Evolutionary conservation across 2,888 invertebrate genomes (phyloP).

Genomic region (Alsophila aescularia): DNA sequence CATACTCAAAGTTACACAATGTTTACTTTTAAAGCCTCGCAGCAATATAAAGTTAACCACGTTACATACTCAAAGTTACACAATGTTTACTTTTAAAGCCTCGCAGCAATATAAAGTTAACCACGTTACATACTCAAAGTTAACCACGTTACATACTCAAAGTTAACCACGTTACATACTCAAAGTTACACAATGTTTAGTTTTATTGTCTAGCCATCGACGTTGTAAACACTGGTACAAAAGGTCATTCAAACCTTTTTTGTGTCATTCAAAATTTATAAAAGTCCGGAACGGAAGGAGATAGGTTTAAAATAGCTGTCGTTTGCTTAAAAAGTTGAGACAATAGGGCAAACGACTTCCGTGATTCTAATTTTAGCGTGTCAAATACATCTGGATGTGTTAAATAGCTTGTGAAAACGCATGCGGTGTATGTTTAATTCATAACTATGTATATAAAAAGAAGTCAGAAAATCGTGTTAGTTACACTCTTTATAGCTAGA

Average conservation of each 20-base stretch:
- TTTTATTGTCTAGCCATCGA: neutral
- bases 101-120: too few relatives aligned
- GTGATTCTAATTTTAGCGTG: slow-evolving; percentile 10
- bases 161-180: neutral
- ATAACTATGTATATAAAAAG: neutral
- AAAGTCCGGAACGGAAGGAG: slow-evolving; percentile 10
- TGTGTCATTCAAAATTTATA: slow-evolving; percentile 1
- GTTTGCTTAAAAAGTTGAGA: slow-evolving; percentile 9
- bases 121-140: too few relatives aligned
- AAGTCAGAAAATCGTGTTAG: too few relatives aligned
- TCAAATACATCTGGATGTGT: slow-evolving; percentile 9
- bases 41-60: too few relatives aligned
- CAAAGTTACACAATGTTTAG: neutral
- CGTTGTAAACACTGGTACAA: neutral
- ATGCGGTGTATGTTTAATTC: neutral
- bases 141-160: neutral
- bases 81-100: too few relatives aligned
- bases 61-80: too few relatives aligned
- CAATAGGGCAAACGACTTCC: slow-evolving; percentile 21
- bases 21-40: too few relatives aligned
- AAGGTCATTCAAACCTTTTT: neutral
- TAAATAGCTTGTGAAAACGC: neutral
- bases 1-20: too few relatives aligned
- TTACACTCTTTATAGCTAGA: too few relatives aligned
- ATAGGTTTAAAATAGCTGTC: slow-evolving; percentile 5